Conservation (phyloP, 1,140 invertebrate genomes). For the Sarcophaga bullata region DNA sequence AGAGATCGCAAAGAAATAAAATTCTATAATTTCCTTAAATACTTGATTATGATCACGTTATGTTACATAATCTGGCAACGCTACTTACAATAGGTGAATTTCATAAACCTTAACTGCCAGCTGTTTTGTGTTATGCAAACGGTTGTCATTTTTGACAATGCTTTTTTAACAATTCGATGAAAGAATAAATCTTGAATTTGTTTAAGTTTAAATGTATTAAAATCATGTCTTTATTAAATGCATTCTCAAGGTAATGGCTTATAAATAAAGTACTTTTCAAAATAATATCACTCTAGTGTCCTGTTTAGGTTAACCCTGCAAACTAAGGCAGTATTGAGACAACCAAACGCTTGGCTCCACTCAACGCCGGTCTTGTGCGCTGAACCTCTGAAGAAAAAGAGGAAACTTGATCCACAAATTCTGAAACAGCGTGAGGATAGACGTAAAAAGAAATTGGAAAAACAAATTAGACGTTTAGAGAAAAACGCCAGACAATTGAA, state of each 20-base stretch:
- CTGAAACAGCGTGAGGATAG: conserved; percentile 82
- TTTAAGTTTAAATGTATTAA: conserved; percentile 19
- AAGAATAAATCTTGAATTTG: neutral
- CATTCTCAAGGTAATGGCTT: conserved; percentile 34
- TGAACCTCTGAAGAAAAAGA: conserved; percentile 91
- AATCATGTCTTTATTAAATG: conserved; percentile 23
- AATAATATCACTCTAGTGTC: neutral
- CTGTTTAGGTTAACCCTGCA: conserved; percentile 26
- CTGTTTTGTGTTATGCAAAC: conserved; percentile 32
- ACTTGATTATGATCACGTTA: too few relatives aligned
- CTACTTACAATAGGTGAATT: too few relatives aligned
- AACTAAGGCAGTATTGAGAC: neutral
- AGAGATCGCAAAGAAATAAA: too few relatives aligned
- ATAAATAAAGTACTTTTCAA: neutral
- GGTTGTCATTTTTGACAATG: conserved; percentile 33
- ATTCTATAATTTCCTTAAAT: too few relatives aligned
- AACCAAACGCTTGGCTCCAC: conserved; percentile 46
- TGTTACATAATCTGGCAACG: too few relatives aligned
- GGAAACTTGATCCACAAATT: conserved; percentile 82
- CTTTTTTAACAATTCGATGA: too few relatives aligned
- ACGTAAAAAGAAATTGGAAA: conserved; percentile 82
- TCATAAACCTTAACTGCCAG: neutral
- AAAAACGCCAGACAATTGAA: conserved; percentile 82
- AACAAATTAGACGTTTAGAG: conserved; percentile 81
- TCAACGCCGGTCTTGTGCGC: conserved; percentile 65